Evolutionary conservation across 2,888 invertebrate species (phyloP).

Genomic region (Erebia epiphron): DNA sequence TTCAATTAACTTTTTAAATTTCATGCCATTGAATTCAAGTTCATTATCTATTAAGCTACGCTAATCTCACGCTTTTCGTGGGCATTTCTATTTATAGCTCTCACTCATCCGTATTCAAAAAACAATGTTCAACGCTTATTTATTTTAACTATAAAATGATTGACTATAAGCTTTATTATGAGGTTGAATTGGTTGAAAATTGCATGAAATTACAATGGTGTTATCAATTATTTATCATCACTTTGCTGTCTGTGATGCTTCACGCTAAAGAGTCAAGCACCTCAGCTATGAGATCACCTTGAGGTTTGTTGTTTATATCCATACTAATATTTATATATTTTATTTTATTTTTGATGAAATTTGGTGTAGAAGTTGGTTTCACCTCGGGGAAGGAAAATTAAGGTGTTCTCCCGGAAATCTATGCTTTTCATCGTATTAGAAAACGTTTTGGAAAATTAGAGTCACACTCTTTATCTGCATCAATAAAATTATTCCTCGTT

Average conservation of each 20-base stretch:
- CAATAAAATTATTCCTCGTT: no score
- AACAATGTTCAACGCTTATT: neutral
- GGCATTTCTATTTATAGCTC: neutral
- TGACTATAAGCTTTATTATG: neutral
- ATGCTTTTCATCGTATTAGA: no score
- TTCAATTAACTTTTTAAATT: neutral
- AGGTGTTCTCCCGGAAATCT: no score
- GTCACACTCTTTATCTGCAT: no score
- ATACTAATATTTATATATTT: no score
- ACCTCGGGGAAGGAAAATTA: no score
- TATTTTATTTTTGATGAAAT: no score
- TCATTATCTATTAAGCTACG: neutral
- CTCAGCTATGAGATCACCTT: slow-evolving; percentile 5
- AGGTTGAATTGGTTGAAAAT: neutral
- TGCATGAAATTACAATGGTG: neutral
- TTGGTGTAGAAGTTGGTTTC: no score
- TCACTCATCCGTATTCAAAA: neutral
- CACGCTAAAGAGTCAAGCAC: neutral
- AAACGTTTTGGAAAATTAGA: no score
- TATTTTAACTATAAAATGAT: neutral
- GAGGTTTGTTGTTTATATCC: slow-evolving; percentile 2
- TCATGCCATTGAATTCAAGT: neutral
- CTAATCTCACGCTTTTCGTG: slow-evolving; percentile 1
- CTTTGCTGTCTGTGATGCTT: neutral
- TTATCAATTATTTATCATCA: neutral